These are phyloP conservation scores for Notarius quadriscutis DNA, from an alignment of 2,113 vertebrate species.

Conservation along the genomic window DNA sequence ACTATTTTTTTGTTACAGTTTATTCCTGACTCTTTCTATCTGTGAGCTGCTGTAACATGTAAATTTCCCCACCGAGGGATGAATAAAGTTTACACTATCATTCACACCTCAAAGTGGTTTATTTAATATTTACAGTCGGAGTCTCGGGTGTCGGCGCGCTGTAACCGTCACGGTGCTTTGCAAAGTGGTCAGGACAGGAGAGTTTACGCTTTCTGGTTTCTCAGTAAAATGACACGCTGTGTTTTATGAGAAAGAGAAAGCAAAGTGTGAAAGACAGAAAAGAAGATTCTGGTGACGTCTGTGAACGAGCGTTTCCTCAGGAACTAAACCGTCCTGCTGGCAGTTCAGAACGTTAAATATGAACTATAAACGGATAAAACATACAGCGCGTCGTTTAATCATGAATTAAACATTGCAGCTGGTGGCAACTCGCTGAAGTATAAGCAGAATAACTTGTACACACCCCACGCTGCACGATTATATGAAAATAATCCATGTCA, in stretches of 20 bases:
- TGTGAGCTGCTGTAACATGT: no score
- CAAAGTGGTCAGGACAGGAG: background rate
- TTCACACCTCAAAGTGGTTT: background rate
- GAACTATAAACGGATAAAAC: background rate
- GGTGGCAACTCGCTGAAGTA: background rate
- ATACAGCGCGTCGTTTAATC: background rate
- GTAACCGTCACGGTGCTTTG: background rate
- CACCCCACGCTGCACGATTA: background rate
- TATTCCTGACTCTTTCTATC: no score
- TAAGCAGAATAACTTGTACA: background rate
- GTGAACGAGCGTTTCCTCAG: background rate
- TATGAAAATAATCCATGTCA: background rate
- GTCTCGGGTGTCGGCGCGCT: background rate
- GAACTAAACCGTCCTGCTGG: background rate
- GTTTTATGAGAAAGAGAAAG: background rate
- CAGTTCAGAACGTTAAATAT: background rate
- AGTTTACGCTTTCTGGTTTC: background rate
- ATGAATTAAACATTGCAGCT: background rate
- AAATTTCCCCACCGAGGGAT: no score
- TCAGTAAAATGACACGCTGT: background rate
- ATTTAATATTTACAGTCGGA: background rate
- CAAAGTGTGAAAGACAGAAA: background rate
- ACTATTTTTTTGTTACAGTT: no score
- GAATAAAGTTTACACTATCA: no score
- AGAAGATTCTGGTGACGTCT: background rate